Percentiles rank a stretch among this genome's conserved stretches.
These are phyloP conservation scores for Pelochelys cantorii DNA, from an alignment of 2,797 vertebrate species.

Conservation along the genomic window DNA sequence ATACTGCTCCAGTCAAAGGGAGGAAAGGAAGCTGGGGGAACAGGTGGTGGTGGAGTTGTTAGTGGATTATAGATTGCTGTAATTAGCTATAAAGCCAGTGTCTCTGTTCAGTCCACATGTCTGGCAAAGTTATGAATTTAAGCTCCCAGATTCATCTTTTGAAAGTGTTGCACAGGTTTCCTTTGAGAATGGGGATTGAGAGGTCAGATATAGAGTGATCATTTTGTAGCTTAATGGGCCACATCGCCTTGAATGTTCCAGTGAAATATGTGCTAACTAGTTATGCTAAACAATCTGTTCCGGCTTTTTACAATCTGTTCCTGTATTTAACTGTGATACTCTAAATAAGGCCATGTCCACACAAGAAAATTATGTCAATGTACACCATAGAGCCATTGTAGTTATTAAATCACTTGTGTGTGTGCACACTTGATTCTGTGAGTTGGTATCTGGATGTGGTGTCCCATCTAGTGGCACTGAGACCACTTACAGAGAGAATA, in stretches of 20 bases:
- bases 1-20: not conserved
- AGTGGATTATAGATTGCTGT: not conserved
- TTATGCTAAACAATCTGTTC: too few relatives aligned
- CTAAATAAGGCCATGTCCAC: not conserved
- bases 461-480: too few relatives aligned
- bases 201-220: not conserved
- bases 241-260: too few relatives aligned
- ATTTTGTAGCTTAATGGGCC: not conserved
- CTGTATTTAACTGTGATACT: too few relatives aligned
- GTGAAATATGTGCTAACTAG: too few relatives aligned
- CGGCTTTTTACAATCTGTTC: too few relatives aligned
- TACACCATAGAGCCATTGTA: not conserved
- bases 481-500: too few relatives aligned
- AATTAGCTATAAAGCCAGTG: not conserved
- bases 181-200: not conserved
- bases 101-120: not conserved
- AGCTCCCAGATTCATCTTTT: not conserved
- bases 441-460: not conserved
- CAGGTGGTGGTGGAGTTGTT: not conserved
- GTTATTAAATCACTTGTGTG: not conserved
- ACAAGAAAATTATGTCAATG: not conserved
- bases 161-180: not conserved
- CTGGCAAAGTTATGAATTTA: not conserved
- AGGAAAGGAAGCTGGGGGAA: not conserved
- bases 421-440: not conserved